Conservation (phyloP, 2,888 invertebrate genomes). For the Galerucella nymphaeae region DNA sequence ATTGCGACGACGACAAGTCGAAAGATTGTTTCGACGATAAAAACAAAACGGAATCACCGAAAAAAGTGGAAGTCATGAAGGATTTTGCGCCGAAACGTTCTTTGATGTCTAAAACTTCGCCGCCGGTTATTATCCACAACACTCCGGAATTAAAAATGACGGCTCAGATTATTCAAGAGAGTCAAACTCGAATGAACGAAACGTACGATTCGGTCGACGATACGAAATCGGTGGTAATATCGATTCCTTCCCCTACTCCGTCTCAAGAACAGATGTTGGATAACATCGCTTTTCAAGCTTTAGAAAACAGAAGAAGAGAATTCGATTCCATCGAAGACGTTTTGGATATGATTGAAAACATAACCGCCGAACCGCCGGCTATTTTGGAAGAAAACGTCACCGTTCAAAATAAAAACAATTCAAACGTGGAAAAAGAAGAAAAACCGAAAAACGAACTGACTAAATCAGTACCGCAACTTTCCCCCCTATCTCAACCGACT, state of each 20-base stretch:
- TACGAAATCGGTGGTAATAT: constrained; percentile 74
- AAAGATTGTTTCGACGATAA: constrained; percentile 58
- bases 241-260: constrained; percentile 74
- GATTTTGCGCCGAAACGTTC: constrained; percentile 60
- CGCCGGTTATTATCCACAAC: constrained; percentile 59
- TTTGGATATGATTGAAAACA: constrained; percentile 77
- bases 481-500: constrained; percentile 78
- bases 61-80: constrained; percentile 56
- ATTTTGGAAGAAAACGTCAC: constrained; percentile 54
- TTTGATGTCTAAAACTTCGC: constrained; percentile 53
- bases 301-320: constrained; percentile 67
- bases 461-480: constrained; percentile 69
- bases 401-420: constrained; percentile 40
- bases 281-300: constrained; percentile 72
- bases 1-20: constrained; percentile 63
- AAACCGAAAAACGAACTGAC: constrained; percentile 10
- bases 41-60: constrained; percentile 43
- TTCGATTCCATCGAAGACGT: constrained; percentile 78
- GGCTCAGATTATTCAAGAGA: constrained; percentile 62
- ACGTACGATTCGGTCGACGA: constrained; percentile 71
- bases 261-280: constrained; percentile 74
- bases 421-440: constrained; percentile 47
- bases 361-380: constrained; percentile 61
- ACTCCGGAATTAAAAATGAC: constrained; percentile 64
- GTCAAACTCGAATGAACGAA: constrained; percentile 61